These are phyloP conservation scores for Eulemur mongoz DNA, from an alignment of 2,797 vertebrate species.

Conservation along the genomic window DNA sequence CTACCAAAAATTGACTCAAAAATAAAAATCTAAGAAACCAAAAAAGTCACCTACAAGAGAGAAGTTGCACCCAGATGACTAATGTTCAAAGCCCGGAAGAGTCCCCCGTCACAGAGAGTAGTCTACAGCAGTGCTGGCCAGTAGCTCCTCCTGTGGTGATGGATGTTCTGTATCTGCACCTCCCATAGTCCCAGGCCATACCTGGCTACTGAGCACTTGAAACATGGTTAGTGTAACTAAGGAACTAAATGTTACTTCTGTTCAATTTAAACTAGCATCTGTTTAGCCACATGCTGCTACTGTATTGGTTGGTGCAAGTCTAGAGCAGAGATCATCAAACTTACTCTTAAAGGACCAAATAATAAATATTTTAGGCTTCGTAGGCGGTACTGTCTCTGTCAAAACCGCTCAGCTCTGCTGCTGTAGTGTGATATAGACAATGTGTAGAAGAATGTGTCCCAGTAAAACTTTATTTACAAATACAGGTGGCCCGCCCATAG, in stretches of 20 bases:
- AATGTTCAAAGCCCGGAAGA: neutral
- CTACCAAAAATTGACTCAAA: neutral
- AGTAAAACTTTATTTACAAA: neutral
- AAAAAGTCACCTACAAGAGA: neutral
- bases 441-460: neutral
- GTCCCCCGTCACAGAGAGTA: neutral
- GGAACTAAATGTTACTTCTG: neutral
- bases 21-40: neutral
- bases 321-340: neutral
- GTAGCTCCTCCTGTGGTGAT: no score
- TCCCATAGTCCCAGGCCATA: neutral
- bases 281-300: neutral
- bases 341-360: neutral
- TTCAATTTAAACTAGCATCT: neutral
- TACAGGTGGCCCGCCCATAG: neutral
- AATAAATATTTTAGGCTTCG: neutral
- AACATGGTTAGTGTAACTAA: no score
- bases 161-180: neutral
- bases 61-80: neutral
- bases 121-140: neutral
- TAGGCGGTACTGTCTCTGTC: neutral
- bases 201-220: neutral
- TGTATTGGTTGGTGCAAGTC: neutral
- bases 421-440: fast-evolving
- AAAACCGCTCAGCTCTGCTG: fast-evolving